Base-by-base conservation (phyloP, 2,888 invertebrate species). In the Rhingia campestris region DNA sequence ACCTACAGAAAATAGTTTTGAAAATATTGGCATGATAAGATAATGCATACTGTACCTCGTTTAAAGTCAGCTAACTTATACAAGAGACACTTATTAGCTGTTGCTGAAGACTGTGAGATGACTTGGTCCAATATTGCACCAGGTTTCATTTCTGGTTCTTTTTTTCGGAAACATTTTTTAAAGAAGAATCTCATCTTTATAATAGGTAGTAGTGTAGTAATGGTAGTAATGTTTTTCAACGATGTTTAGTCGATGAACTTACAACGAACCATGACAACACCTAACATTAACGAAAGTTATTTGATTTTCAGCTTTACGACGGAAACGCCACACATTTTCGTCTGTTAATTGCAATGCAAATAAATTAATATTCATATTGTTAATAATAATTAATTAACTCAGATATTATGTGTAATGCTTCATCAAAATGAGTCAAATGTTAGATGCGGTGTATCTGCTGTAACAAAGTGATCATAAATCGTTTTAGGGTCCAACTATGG, bases 1-100 rank as follows among this genome's bases (percentile, higher is more conserved):
- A 51, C 97, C 95, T 94, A 14, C 4, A 9, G 4, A 10, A 0
- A 5, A 12, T 10, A 32, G 30, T 49, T 30, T 30, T 32, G 7
- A 10, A 22, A 22, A 22, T 22, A 22, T 22, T 30, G 0, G 9
- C 4, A 7, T 9, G 30, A 10, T 0, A 10, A 49, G 10, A 0
- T 7, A 10, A 30, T 9, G 0, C 0, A 4, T 6, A 22, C 7
- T 47, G 74, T 69, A 94, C 95, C 96, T 92, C 97, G 96, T 90
- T 97, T 97, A 90, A 97, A 97, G 92, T 97, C 96, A 6, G 97
- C 97, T 76, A 97, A 92, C 89, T 95, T 96, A 90, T 97, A 97
- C 0, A 97, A 92, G 32, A 97, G 93, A 87, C 97, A 97, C 89
- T 97, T 96, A 89, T 96, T 97, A 89, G 97, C 95, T 88, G 95